These are phyloP conservation scores for Psococerastis gibbosa DNA, from an alignment of 2,888 invertebrate species.

Conservation along the genomic window DNA sequence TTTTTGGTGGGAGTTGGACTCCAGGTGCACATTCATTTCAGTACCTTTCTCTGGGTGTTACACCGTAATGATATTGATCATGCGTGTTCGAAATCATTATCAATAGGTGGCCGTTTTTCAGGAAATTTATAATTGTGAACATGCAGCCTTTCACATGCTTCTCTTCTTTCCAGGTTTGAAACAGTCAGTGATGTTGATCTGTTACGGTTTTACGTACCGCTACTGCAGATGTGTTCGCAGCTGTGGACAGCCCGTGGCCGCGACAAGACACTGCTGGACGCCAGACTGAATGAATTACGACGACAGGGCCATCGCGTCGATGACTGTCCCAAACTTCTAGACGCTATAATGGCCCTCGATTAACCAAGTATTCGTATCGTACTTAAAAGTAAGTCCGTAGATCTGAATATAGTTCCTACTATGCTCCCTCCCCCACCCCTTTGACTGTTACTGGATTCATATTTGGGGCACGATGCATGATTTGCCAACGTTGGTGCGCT, in stretches of 20 bases:
- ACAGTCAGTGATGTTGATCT: constrained; percentile 52
- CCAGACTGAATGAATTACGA: constrained; percentile 38
- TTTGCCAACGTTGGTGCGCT: too few relatives aligned
- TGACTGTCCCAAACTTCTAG: constrained; percentile 37
- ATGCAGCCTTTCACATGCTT: too few relatives aligned
- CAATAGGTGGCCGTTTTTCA: too few relatives aligned
- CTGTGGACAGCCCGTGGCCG: constrained; percentile 45
- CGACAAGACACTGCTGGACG: constrained; percentile 39
- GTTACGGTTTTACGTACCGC: constrained; percentile 44
- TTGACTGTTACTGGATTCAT: too few relatives aligned
- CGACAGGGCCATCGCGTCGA: constrained; percentile 46
- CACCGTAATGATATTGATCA: too few relatives aligned
- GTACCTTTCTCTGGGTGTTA: too few relatives aligned
- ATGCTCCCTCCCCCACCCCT: too few relatives aligned
- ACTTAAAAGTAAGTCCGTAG: neutral
- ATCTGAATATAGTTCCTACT: neutral
- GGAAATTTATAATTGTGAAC: too few relatives aligned
- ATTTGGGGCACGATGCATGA: too few relatives aligned
- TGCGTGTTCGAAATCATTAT: too few relatives aligned
- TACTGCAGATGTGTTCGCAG: constrained; percentile 44
- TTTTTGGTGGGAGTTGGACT: too few relatives aligned
- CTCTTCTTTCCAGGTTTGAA: constrained; percentile 34
- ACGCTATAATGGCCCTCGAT: constrained; percentile 40
- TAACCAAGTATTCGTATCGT: constrained; percentile 14
- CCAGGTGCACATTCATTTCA: too few relatives aligned